These are phyloP conservation scores for Torymus texanus DNA, from an alignment of 2,888 invertebrate genomes.

Conservation along the genomic window DNA sequence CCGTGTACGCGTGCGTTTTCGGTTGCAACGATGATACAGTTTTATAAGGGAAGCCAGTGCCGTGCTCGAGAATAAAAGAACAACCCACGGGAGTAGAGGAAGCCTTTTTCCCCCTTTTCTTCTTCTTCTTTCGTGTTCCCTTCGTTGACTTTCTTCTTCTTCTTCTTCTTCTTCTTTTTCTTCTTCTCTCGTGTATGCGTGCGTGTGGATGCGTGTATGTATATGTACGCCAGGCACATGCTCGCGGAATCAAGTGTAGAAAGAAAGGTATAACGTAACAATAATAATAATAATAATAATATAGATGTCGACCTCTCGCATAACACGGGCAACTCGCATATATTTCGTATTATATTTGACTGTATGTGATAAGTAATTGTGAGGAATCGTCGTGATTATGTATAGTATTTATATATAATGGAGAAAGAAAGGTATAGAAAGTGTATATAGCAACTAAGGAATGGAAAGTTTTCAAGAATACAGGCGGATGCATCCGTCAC, in stretches of 20 bases:
- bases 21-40: neutral
- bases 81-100: neutral
- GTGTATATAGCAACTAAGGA: constrained; percentile 16
- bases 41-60: constrained; percentile 7
- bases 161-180: constrained; percentile 4
- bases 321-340: constrained; percentile 33
- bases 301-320: constrained; percentile 31
- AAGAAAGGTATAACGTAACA: constrained; percentile 35
- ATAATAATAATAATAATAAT: constrained; percentile 15
- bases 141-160: constrained; percentile 34
- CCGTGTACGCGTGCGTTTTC: no score
- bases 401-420: neutral
- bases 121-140: constrained; percentile 14
- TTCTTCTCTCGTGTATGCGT: neutral
- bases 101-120: neutral
- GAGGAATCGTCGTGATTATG: no score
- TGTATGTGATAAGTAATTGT: neutral
- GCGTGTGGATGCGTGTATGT: no score
- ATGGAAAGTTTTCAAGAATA: neutral
- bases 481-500: constrained; percentile 26
- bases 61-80: constrained; percentile 8
- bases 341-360: constrained; percentile 23
- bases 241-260: constrained; percentile 40
- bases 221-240: constrained; percentile 24
- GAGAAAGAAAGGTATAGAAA: neutral